Percentiles rank a stretch among this genome's conserved stretches.
Evolutionary conservation across 2,888 invertebrate genomes (phyloP).

Genomic region (Tipula confusa): DNA sequence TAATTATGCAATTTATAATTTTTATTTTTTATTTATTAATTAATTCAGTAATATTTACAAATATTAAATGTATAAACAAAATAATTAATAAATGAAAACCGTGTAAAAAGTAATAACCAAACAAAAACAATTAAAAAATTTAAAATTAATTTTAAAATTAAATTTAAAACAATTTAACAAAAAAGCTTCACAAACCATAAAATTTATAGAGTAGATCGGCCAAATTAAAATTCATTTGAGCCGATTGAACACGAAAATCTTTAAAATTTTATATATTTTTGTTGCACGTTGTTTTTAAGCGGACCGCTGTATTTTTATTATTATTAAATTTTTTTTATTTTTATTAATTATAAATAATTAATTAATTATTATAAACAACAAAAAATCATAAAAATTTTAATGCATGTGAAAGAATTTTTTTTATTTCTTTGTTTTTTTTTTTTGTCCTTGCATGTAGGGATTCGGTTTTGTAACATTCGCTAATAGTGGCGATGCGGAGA

Average conservation of each 20-base stretch:
- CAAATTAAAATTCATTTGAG: background rate
- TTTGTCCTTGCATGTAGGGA: constrained; percentile 97
- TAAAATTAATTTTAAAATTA: too few relatives aligned
- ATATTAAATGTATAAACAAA: background rate
- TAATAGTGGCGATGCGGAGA: constrained; percentile 99
- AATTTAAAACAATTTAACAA: too few relatives aligned
- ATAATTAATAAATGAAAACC: constrained; percentile 5
- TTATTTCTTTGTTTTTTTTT: constrained; percentile 62
- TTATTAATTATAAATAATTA: constrained; percentile 30
- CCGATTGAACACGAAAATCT: constrained; percentile 48
- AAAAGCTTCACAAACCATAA: constrained; percentile 34
- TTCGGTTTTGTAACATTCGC: constrained; percentile 99
- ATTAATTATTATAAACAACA: constrained; percentile 27
- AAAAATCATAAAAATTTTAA: constrained; percentile 53
- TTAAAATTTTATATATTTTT: constrained; percentile 59
- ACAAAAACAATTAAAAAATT: constrained; percentile 30
- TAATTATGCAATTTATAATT: background rate
- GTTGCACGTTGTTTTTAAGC: constrained; percentile 73
- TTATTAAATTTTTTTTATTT: constrained; percentile 31
- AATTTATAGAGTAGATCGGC: constrained; percentile 7
- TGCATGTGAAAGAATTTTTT: constrained; percentile 60
- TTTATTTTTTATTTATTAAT: background rate
- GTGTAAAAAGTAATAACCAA: constrained; percentile 28
- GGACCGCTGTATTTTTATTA: constrained; percentile 57
- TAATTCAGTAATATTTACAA: background rate